Conservation (phyloP, 2,888 invertebrate species). For the Auanema sp. region DNA sequence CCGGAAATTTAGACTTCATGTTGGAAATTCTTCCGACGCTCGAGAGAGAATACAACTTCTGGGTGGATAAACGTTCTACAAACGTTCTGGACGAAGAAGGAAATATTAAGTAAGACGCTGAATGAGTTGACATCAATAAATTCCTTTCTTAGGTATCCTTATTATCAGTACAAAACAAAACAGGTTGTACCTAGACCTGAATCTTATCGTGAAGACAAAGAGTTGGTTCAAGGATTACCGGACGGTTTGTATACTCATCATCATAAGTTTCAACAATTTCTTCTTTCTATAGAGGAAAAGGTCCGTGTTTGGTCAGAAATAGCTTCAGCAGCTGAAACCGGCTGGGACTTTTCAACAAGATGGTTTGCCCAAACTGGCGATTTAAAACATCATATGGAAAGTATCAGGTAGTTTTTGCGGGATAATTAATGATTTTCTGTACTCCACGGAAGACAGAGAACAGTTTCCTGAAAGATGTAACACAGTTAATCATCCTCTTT, state of each 20-base stretch:
- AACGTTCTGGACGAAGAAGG: slow-evolving; percentile 42
- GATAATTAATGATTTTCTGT: slow-evolving; percentile 19
- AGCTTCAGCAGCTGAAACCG: slow-evolving; percentile 77
- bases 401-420: slow-evolving; percentile 69
- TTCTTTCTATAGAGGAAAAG: slow-evolving; percentile 27
- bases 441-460: neutral
- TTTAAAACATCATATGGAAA: slow-evolving; percentile 61
- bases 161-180: slow-evolving; percentile 78
- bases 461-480: neutral
- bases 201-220: slow-evolving; percentile 74
- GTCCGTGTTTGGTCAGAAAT: slow-evolving; percentile 59
- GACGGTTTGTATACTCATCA: slow-evolving; percentile 14
- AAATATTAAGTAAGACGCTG: slow-evolving; percentile 10
- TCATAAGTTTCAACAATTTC: slow-evolving; percentile 15
- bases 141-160: slow-evolving; percentile 70
- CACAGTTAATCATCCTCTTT: slow-evolving; percentile 1
- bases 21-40: slow-evolving; percentile 64
- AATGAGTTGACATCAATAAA: neutral
- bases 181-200: slow-evolving; percentile 85
- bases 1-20: slow-evolving; percentile 76
- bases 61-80: slow-evolving; percentile 74
- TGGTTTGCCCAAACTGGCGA: slow-evolving; percentile 76
- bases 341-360: slow-evolving; percentile 85
- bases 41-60: slow-evolving; percentile 73
- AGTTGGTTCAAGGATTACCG: slow-evolving; percentile 52